Percentiles rank a stretch among this genome's conserved stretches.
Conservation (phyloP, 2,797 vertebrate genomes). For the Brotula barbata region DNA sequence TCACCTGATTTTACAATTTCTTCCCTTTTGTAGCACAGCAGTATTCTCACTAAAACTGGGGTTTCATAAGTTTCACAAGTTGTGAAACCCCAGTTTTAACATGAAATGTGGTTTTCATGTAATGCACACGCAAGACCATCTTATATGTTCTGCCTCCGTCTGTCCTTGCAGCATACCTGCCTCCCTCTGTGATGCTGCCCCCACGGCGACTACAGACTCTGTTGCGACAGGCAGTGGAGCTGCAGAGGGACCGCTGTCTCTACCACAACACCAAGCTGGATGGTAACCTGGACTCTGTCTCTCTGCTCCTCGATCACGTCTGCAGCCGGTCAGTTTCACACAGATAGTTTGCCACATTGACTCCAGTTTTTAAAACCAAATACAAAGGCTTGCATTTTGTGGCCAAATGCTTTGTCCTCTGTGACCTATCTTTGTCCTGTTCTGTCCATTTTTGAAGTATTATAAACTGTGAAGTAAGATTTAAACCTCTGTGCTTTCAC, state of each 20-base stretch:
- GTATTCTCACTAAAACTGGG: too few relatives aligned
- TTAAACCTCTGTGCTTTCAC: constrained; percentile 8
- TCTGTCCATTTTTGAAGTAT: not conserved
- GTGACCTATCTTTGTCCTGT: not conserved
- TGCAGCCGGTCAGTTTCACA: constrained; percentile 89
- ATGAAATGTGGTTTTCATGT: too few relatives aligned
- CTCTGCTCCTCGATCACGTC: constrained; percentile 95
- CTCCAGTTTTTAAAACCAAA: too few relatives aligned
- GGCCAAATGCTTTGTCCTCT: not conserved
- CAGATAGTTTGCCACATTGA: not conserved
- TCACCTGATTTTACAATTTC: too few relatives aligned
- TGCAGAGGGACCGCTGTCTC: constrained; percentile 98
- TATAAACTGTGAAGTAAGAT: too few relatives aligned
- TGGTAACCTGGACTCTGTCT: constrained; percentile 92
- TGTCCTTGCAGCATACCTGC: constrained; percentile 87
- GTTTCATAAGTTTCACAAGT: too few relatives aligned
- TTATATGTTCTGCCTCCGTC: not conserved
- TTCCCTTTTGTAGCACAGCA: too few relatives aligned
- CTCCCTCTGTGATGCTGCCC: constrained; percentile 98
- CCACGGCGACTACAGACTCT: constrained; percentile 96
- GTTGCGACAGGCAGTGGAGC: constrained; percentile 93
- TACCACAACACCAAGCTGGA: constrained; percentile 99
- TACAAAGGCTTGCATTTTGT: constrained; percentile 6
- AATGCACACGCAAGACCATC: constrained; percentile 5
- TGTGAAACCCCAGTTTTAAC: too few relatives aligned